These are phyloP conservation scores for Procavia capensis DNA, from an alignment of 2,113 vertebrate species.

Conservation along the genomic window DNA sequence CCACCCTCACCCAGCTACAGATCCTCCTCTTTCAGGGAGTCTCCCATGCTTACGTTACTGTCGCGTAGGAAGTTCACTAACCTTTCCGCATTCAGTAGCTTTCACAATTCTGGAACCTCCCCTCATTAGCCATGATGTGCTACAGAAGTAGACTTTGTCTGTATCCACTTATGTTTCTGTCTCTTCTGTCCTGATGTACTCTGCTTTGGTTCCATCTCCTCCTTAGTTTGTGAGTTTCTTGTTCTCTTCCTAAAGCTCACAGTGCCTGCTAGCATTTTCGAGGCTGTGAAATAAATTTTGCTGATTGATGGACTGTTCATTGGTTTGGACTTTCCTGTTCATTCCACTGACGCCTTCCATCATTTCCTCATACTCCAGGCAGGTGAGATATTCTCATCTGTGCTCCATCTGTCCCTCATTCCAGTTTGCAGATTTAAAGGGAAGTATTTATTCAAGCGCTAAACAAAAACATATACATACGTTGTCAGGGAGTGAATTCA, in stretches of 20 bases:
- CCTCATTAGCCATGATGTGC: not conserved
- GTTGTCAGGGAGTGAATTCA: not conserved
- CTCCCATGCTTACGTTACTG: not conserved
- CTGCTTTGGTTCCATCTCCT: not conserved
- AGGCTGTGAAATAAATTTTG: not conserved
- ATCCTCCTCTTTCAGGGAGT: not conserved
- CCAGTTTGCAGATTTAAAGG: conserved; percentile 18
- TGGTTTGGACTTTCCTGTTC: not conserved
- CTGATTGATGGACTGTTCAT: not conserved
- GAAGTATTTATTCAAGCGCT: not conserved
- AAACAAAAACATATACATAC: not conserved
- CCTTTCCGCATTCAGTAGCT: not conserved
- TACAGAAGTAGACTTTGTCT: not conserved
- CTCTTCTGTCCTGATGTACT: not conserved
- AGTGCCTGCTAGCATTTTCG: not conserved
- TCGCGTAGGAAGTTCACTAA: not conserved
- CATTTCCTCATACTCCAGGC: not conserved
- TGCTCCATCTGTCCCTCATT: not conserved
- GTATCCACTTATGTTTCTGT: not conserved
- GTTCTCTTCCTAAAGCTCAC: conserved; percentile 11
- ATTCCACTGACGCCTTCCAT: not conserved
- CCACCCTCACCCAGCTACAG: not conserved
- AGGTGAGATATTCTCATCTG: not conserved
- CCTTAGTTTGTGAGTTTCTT: not conserved
- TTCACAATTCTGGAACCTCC: not conserved